Evolutionary conservation across 1,140 invertebrate genomes (phyloP), one percentile per base, ranked within the genome.

Genomic region (Sinella curviseta): DNA sequence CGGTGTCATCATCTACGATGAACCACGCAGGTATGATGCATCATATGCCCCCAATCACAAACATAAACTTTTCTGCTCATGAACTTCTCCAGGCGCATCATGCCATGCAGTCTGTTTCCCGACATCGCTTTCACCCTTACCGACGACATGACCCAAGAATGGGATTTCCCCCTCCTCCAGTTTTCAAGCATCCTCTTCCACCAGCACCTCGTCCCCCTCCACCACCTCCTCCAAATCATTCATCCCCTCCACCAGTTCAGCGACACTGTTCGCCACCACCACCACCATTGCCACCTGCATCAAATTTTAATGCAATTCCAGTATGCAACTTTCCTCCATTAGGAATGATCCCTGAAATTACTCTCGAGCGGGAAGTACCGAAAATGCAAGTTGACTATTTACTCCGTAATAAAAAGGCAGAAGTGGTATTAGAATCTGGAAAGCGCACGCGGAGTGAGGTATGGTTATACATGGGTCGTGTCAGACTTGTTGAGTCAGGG

Each of bases 391-490:
- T 48, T 8, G 39, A 48, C 8, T 12, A 20, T 48, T 48, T 48
- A 48, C 39, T 48, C 39, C 39, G 39, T 48, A 20, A 48, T 8
- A 48, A 48, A 28, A 77, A 82, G 36, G 80, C 80, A 2, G n/a
- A 34, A 1, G 80, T 82, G n/a, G 35, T 79, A 14, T 74, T 60
- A 20, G 80, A 82, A 35, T 39, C 74, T 1, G 80, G 76, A 36
- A 79, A 79, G 17, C n/a, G 78, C 31, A 77, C 67, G 0, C 60
- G 80, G 24, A 79, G 77, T 75, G 80, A 79, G 31, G 80, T 82
- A 30, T 82, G 80, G 80, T 77, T 77, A 65, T 82, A 82, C 24
- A 79, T 82, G 67, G 80, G 80, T 0, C 16, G 78, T 8, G 78
- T 82, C 26, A 30, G 36, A 74, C 57, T 55, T 1, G 24, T 77